phyloP scores from a whole-genome alignment of 2,113 vertebrate species.

The Petrocephalus zakoni region DNA sequence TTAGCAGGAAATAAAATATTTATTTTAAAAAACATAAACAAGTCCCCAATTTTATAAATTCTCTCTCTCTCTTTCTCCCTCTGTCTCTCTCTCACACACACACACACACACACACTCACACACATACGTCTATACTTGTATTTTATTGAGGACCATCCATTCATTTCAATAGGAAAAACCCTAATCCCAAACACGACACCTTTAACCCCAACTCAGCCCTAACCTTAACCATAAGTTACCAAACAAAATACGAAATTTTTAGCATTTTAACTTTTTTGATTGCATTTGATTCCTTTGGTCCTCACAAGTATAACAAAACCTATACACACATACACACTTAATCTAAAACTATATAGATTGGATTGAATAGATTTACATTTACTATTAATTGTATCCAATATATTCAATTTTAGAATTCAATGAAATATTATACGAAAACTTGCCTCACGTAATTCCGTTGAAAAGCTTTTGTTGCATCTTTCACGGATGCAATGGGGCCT shows the following conservation, averaged over 20 bases:
- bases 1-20: neutral
- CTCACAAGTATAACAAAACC: too few relatives aligned
- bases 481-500: neutral
- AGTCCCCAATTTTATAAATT: neutral
- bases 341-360: neutral
- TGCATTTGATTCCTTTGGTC: too few relatives aligned
- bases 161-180: too few relatives aligned
- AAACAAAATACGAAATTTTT: too few relatives aligned
- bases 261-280: too few relatives aligned
- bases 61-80: neutral
- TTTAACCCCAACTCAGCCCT: too few relatives aligned
- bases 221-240: too few relatives aligned
- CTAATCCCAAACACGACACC: too few relatives aligned
- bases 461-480: neutral
- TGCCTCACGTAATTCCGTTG: neutral
- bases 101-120: neutral
- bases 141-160: too few relatives aligned
- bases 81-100: too few relatives aligned
- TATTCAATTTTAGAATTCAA: neutral
- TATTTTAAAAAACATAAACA: neutral
- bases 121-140: neutral
- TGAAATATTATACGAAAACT: neutral
- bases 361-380: neutral
- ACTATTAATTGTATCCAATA: neutral
- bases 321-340: too few relatives aligned